Conservation (phyloP, 2,888 invertebrate species). For the Acleris holmiana region DNA sequence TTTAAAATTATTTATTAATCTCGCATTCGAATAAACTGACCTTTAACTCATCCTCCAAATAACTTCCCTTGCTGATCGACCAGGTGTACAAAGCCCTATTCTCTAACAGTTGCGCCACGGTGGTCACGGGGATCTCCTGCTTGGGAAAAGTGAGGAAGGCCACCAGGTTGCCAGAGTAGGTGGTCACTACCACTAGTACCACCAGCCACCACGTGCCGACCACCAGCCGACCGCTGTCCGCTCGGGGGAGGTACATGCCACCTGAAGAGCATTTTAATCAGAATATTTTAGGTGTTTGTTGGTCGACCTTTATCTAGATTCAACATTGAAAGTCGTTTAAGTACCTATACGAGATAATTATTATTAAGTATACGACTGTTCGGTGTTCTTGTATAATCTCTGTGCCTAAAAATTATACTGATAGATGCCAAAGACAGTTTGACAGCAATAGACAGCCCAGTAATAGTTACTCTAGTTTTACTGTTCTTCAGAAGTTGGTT, state of each 20-base stretch:
- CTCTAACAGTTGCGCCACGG: conserved; percentile 87
- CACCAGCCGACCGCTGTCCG: conserved; percentile 93
- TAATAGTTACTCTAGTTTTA: too few relatives aligned
- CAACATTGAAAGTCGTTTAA: too few relatives aligned
- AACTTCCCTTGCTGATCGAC: conserved; percentile 91
- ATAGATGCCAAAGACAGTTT: too few relatives aligned
- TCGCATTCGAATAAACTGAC: conserved; percentile 45
- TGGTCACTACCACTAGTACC: conserved; percentile 94
- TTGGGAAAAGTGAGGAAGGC: conserved; percentile 96
- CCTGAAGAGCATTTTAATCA: conserved; percentile 80
- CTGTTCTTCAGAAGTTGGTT: too few relatives aligned
- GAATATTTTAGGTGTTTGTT: not conserved
- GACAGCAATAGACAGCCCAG: too few relatives aligned
- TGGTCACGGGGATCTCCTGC: conserved; percentile 88
- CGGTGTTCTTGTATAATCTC: too few relatives aligned
- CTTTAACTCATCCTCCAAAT: conserved; percentile 86
- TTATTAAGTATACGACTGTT: too few relatives aligned
- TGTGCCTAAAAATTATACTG: too few relatives aligned
- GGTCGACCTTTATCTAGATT: too few relatives aligned
- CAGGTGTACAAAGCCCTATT: conserved; percentile 86
- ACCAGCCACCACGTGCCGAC: conserved; percentile 97
- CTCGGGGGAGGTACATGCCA: conserved; percentile 93
- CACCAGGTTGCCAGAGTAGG: conserved; percentile 96
- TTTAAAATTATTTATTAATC: too few relatives aligned
- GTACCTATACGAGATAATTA: too few relatives aligned